These are phyloP conservation scores for Caenorhabditis latens DNA, from an alignment of 1,140 invertebrate genomes.

Conservation along the genomic window DNA sequence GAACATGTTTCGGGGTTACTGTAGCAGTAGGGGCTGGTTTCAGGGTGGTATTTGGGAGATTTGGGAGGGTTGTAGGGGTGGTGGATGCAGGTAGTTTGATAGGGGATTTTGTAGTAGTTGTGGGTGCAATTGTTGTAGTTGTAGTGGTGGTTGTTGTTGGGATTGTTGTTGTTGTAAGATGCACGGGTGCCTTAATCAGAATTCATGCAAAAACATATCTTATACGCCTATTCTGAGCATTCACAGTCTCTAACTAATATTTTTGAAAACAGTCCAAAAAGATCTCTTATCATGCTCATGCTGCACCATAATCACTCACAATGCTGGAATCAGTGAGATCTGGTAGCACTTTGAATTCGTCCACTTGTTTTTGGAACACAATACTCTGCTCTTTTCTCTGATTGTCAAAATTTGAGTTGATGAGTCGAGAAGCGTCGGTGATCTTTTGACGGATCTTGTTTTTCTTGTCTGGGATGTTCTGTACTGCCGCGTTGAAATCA, in stretches of 20 bases:
- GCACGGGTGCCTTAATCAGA: background rate
- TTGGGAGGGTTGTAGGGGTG: background rate
- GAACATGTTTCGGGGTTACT: slow-evolving; percentile 2
- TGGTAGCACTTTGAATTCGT: slow-evolving; percentile 2
- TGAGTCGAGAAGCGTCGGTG: slow-evolving; percentile 57
- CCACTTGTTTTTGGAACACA: slow-evolving; percentile 38
- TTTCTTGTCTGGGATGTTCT: slow-evolving; percentile 55
- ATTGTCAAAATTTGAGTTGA: slow-evolving; percentile 34
- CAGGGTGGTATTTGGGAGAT: background rate
- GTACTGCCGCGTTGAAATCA: slow-evolving; percentile 55
- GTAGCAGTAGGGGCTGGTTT: background rate
- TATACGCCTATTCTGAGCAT: no score
- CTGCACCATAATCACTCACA: background rate
- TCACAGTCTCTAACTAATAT: background rate
- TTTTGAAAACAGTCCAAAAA: background rate
- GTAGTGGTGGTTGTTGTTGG: slow-evolving; percentile 11
- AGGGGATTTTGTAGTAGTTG: background rate
- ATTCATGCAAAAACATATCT: background rate
- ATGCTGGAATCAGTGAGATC: slow-evolving; percentile 10
- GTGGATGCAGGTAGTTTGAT: slow-evolving; percentile 1
- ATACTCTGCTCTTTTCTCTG: slow-evolving; percentile 27
- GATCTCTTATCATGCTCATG: background rate
- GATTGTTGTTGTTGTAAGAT: slow-evolving; percentile 9
- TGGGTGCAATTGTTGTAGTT: background rate
- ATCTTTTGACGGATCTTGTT: slow-evolving; percentile 56